phyloP scores from a whole-genome alignment of 2,888 invertebrate species.

The Acanthacorydalis orientalis region DNA sequence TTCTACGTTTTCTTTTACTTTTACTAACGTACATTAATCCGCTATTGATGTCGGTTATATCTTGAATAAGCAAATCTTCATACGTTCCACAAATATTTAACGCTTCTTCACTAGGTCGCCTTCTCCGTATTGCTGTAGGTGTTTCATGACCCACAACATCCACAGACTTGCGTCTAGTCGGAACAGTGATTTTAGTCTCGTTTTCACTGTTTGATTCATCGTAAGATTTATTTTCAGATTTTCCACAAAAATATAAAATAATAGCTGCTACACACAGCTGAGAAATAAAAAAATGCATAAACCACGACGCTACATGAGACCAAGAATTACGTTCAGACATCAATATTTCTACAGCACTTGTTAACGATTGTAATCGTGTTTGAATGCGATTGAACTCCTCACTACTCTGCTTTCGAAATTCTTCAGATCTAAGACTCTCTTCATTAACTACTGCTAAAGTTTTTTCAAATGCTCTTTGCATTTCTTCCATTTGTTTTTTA shows the following conservation, averaged over 20 bases:
- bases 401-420: constrained; percentile 41
- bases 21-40: constrained; percentile 14
- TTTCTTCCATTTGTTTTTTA: constrained; percentile 91
- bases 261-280: constrained; percentile 29
- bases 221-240: constrained; percentile 30
- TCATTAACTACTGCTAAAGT: constrained; percentile 57
- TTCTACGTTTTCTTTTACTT: constrained; percentile 16
- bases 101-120: constrained; percentile 61
- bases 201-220: constrained; percentile 45
- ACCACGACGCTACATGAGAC: constrained; percentile 38
- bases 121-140: constrained; percentile 36
- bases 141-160: constrained; percentile 41
- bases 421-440: constrained; percentile 61
- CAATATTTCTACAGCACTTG: constrained; percentile 38
- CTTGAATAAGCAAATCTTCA: constrained; percentile 36
- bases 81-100: constrained; percentile 34
- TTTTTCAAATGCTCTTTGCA: constrained; percentile 70
- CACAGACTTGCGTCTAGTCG: constrained; percentile 42
- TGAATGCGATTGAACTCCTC: constrained; percentile 23
- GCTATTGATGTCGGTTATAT: constrained; percentile 25
- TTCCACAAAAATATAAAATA: constrained; percentile 33
- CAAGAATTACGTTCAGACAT: constrained; percentile 46
- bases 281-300: constrained; percentile 33
- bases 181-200: constrained; percentile 19
- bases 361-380: constrained; percentile 41